A percentile compares a stretch with the other conserved stretches of the same genome.
Evolutionary conservation across 2,888 invertebrate genomes (phyloP).

Genomic region (Actias luna): DNA sequence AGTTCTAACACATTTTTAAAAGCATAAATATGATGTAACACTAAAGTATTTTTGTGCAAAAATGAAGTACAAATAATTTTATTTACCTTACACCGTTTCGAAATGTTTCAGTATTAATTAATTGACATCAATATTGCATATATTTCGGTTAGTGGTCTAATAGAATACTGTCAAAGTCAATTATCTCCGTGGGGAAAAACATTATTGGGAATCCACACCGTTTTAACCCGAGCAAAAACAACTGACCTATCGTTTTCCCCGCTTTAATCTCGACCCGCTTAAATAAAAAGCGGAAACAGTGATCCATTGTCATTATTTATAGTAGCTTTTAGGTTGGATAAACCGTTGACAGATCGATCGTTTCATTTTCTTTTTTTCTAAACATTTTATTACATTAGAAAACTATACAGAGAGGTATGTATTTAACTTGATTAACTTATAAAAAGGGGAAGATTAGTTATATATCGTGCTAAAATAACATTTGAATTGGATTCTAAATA

Average conservation of each 20-base stretch:
- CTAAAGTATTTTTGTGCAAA: too few species aligned
- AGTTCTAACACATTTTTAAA: too few species aligned
- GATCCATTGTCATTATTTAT: constrained; percentile 66
- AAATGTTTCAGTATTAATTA: too few species aligned
- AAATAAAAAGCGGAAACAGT: constrained; percentile 53
- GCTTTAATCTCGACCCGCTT: constrained; percentile 53
- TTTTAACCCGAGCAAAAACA: constrained; percentile 59
- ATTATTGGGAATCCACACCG: constrained; percentile 61
- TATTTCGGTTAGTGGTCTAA: background rate
- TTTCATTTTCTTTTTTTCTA: constrained; percentile 26
- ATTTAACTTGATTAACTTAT: background rate
- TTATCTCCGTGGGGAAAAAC: constrained; percentile 55
- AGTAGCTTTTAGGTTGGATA: constrained; percentile 44
- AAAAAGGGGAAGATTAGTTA: too few species aligned
- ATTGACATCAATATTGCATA: background rate
- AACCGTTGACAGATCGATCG: constrained; percentile 45
- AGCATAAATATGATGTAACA: too few species aligned
- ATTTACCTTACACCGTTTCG: too few species aligned
- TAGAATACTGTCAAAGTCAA: constrained; percentile 23
- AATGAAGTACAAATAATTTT: too few species aligned
- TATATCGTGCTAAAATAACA: too few species aligned
- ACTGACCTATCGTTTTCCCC: constrained; percentile 56
- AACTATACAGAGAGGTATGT: constrained; percentile 1
- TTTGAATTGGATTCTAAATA: too few species aligned
- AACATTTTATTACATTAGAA: constrained; percentile 19